These are phyloP conservation scores for Drosophila willistoni DNA, from an alignment of 1,140 invertebrate genomes.

Conservation along the genomic window DNA sequence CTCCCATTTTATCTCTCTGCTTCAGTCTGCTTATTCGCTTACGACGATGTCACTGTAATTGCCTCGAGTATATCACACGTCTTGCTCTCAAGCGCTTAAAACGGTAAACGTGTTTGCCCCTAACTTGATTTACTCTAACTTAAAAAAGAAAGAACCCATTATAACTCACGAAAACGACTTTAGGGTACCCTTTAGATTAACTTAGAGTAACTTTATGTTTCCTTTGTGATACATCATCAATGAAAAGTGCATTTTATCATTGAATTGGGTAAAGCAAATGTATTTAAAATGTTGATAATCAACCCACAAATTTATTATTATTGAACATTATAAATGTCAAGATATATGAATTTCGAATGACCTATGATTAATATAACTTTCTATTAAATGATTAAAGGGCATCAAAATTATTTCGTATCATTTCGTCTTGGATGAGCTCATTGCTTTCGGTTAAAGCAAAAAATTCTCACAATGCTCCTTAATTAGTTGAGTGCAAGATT, in stretches of 20 bases:
- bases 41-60: conserved; percentile 45
- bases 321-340: too few relatives aligned
- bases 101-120: conserved; percentile 57
- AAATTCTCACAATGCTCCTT: conserved; percentile 14
- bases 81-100: conserved; percentile 34
- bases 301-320: background rate
- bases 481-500: conserved; percentile 18
- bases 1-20: too few relatives aligned
- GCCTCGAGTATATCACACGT: conserved; percentile 39
- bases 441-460: conserved; percentile 15
- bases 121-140: conserved; percentile 49
- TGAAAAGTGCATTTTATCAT: too few relatives aligned
- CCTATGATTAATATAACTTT: background rate
- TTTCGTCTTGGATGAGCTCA: conserved; percentile 28
- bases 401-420: conserved; percentile 7
- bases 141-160: background rate
- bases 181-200: background rate
- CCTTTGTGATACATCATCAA: too few relatives aligned
- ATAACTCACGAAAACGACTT: background rate
- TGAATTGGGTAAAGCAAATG: too few relatives aligned
- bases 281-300: background rate
- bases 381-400: background rate
- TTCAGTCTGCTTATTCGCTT: background rate
- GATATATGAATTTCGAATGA: too few relatives aligned
- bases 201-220: too few relatives aligned